Evolutionary conservation across 2,888 invertebrate genomes (phyloP).

Genomic region (Hypolimnas misippus): DNA sequence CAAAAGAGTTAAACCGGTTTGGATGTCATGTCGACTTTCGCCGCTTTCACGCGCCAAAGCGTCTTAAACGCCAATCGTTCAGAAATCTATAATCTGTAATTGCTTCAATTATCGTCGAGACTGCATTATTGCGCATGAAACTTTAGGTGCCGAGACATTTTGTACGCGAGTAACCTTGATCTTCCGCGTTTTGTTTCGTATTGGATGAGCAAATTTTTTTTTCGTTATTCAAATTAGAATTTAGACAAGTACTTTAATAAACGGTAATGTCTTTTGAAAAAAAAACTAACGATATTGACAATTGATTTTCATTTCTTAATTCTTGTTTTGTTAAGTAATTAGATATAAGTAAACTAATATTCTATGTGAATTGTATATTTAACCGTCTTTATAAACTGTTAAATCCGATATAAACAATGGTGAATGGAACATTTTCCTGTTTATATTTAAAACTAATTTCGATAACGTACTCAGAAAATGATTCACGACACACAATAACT

Average conservation of each 20-base stretch:
- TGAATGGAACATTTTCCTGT: slow-evolving; percentile 37
- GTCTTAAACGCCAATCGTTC: slow-evolving; percentile 55
- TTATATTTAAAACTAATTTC: slow-evolving; percentile 18
- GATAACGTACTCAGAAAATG: slow-evolving; percentile 18
- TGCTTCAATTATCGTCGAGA: slow-evolving; percentile 35
- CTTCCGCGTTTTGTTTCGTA: too few species aligned
- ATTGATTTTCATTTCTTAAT: too few species aligned
- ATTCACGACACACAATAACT: slow-evolving; percentile 20
- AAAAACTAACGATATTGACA: too few species aligned
- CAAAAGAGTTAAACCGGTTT: slow-evolving; percentile 66
- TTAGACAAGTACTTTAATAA: too few species aligned
- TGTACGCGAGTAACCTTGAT: too few species aligned
- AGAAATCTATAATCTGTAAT: slow-evolving; percentile 60
- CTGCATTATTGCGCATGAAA: slow-evolving; percentile 16
- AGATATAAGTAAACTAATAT: background rate
- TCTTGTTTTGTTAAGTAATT: background rate
- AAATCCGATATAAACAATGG: slow-evolving; percentile 7
- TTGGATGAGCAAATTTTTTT: too few species aligned
- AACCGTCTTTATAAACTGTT: background rate
- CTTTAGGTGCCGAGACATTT: background rate
- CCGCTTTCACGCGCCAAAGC: slow-evolving; percentile 72
- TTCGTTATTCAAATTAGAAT: too few species aligned
- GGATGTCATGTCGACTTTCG: slow-evolving; percentile 67
- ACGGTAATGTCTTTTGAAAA: too few species aligned
- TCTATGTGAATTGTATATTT: background rate